phyloP scores from a whole-genome alignment of 2,113 vertebrate genomes.

The Lontra canadensis region DNA sequence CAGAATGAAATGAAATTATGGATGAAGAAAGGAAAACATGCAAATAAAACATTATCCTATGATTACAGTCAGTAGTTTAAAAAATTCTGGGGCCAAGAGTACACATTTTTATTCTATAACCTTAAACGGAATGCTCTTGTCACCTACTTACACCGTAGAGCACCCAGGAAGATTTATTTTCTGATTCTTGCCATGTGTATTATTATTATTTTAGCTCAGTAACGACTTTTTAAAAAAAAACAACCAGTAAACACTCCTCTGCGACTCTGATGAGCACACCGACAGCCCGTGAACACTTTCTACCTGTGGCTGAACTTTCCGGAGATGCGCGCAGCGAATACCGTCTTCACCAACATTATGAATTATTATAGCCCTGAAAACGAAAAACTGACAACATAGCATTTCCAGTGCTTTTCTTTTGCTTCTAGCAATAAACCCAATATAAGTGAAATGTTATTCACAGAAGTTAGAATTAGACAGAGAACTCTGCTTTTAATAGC shows the following conservation, averaged over 20 bases:
- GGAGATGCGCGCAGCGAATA: not conserved
- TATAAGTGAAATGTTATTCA: not conserved
- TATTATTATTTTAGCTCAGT: conserved; percentile 16
- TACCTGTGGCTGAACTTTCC: not conserved
- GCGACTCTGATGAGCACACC: not conserved
- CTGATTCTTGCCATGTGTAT: not conserved
- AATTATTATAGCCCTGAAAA: not conserved
- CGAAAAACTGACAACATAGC: not conserved
- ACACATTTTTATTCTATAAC: not conserved
- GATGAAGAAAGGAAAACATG: not conserved
- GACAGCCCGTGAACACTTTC: not conserved
- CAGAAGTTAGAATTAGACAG: conserved; percentile 34
- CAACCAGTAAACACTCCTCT: not conserved
- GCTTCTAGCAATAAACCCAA: not conserved
- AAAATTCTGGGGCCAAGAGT: not conserved
- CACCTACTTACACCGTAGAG: not conserved
- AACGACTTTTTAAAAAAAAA: not conserved
- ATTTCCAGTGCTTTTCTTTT: conserved; percentile 22
- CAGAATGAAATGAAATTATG: not conserved
- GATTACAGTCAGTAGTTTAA: not conserved
- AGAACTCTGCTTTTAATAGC: not conserved
- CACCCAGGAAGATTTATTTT: not conserved
- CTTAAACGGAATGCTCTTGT: not conserved
- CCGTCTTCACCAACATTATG: not conserved
- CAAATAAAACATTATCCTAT: not conserved